A percentile compares a stretch with the other conserved stretches of the same genome.
These are phyloP conservation scores for Heliconius cydno DNA, from an alignment of 2,888 invertebrate genomes.

Conservation along the genomic window DNA sequence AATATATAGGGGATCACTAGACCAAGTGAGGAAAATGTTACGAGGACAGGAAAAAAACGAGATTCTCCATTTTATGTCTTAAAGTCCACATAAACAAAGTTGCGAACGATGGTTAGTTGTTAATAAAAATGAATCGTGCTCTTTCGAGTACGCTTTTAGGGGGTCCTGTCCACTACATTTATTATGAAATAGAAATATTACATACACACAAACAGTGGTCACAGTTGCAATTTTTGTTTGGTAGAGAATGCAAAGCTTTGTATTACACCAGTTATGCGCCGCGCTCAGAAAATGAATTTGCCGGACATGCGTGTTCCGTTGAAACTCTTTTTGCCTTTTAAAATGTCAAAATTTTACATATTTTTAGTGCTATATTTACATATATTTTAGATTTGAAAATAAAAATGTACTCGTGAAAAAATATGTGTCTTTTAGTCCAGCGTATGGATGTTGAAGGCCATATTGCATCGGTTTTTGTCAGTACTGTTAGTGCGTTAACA, in stretches of 20 bases:
- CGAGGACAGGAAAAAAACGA: no score
- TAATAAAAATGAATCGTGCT: not conserved
- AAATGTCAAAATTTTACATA: slow-evolving; percentile 25
- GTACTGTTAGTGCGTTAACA: not conserved
- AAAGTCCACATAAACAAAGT: not conserved
- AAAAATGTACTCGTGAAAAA: not conserved
- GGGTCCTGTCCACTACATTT: slow-evolving; percentile 10
- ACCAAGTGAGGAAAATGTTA: no score
- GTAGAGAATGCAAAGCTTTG: slow-evolving; percentile 30
- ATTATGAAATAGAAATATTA: slow-evolving; percentile 31
- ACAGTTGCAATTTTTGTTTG: slow-evolving; percentile 22
- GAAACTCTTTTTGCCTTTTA: slow-evolving; percentile 23
- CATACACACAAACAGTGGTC: slow-evolving; percentile 9
- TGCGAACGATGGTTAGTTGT: not conserved
- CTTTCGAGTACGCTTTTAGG: not conserved
- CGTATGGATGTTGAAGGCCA: not conserved
- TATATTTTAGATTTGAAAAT: slow-evolving; percentile 14
- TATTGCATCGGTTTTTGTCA: not conserved
- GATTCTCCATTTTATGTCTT: not conserved
- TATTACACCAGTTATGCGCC: slow-evolving; percentile 18
- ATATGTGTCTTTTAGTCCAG: not conserved
- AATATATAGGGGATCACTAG: no score
- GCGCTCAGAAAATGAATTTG: slow-evolving; percentile 29
- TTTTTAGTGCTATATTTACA: slow-evolving; percentile 15
- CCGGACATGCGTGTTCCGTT: slow-evolving; percentile 15